A percentile compares a stretch with the other conserved stretches of the same genome.
phyloP scores from a whole-genome alignment of 92 coral and sea anemone genomes.

The Ricordea florida region DNA sequence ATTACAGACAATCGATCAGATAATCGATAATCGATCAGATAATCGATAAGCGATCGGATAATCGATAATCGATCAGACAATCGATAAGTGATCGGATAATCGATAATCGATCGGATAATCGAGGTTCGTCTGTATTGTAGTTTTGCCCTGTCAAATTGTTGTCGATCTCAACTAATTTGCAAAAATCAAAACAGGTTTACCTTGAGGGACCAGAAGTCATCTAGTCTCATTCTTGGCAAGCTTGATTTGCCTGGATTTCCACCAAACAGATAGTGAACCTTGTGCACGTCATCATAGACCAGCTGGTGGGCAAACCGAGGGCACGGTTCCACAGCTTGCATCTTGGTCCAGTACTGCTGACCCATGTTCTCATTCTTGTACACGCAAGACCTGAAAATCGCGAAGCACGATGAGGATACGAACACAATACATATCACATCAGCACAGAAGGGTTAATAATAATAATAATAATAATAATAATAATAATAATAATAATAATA shows the following conservation, averaged over 20 bases:
- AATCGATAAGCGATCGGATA: too few relatives aligned
- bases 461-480: not conserved
- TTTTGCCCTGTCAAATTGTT: too few relatives aligned
- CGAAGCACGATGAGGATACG: too few relatives aligned
- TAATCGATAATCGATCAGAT: too few relatives aligned
- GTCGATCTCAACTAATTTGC: too few relatives aligned
- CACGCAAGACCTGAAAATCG: conserved; percentile 88
- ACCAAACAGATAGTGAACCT: conserved; percentile 94
- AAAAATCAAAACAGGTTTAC: conserved; percentile 3
- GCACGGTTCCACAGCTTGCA: conserved; percentile 94
- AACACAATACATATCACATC: not conserved
- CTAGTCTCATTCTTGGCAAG: conserved; percentile 89
- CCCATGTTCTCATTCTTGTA: conserved; percentile 98
- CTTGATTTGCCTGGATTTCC: conserved; percentile 97
- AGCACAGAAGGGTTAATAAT: too few relatives aligned
- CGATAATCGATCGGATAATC: too few relatives aligned
- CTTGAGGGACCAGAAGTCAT: conserved; percentile 98
- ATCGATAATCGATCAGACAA: too few relatives aligned
- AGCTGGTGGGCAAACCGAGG: conserved; percentile 98
- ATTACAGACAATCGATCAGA: too few relatives aligned
- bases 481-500: not conserved
- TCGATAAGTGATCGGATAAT: too few relatives aligned
- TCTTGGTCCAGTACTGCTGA: conserved; percentile 95
- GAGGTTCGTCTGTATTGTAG: too few relatives aligned
- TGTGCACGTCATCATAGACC: conserved; percentile 87